A percentile compares a stretch with the other conserved stretches of the same genome.
Evolutionary conservation across 2,888 invertebrate species (phyloP).

Genomic region (Sarcophaga rosellei): DNA sequence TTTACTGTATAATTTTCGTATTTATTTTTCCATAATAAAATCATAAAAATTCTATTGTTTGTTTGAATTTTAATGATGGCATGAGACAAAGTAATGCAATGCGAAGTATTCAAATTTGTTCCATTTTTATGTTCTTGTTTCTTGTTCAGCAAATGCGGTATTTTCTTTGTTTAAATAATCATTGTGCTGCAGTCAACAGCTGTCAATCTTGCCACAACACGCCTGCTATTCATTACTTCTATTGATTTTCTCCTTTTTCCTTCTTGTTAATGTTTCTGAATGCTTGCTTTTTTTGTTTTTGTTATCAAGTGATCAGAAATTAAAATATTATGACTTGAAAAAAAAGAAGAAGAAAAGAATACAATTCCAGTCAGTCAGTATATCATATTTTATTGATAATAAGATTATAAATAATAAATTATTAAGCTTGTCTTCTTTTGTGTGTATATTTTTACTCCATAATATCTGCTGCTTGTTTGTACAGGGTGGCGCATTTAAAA

Average conservation of each 20-base stretch:
- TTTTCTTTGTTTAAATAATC: neutral
- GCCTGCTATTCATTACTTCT: neutral
- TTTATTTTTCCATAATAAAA: neutral
- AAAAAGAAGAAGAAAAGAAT: neutral
- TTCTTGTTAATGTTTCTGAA: too few relatives aligned
- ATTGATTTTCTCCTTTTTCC: neutral
- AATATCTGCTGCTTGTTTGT: too few relatives aligned
- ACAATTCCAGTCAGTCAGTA: conserved; percentile 11
- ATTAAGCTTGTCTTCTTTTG: too few relatives aligned
- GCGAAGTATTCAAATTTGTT: neutral
- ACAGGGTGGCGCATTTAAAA: too few relatives aligned
- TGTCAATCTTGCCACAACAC: conserved; percentile 2
- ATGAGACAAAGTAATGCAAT: neutral
- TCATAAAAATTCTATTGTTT: conserved; percentile 3
- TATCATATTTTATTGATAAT: neutral
- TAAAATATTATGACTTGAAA: too few relatives aligned
- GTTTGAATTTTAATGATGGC: too few relatives aligned
- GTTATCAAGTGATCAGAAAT: too few relatives aligned
- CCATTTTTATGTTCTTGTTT: too few relatives aligned
- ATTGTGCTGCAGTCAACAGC: neutral
- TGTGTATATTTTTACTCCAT: too few relatives aligned
- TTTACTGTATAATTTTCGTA: too few relatives aligned
- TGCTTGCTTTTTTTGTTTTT: too few relatives aligned
- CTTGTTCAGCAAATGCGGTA: too few relatives aligned
- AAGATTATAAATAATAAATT: neutral